phyloP scores from a whole-genome alignment of 2,797 vertebrate genomes.

The Sciurus vulgaris region DNA sequence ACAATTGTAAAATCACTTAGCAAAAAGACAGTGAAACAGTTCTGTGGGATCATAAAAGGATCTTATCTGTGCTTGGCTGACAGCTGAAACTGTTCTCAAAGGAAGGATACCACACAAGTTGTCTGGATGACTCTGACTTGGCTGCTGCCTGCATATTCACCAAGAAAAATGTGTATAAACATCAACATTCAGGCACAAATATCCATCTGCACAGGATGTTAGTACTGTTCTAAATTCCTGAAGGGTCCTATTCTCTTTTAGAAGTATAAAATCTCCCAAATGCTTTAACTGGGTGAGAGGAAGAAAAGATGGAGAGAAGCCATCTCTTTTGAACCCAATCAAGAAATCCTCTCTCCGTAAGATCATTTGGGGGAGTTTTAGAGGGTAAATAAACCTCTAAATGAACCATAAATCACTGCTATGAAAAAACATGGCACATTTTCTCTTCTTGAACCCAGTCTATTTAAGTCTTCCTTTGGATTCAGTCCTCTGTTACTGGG shows the following conservation, averaged over 20 bases:
- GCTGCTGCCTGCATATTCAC: conserved; percentile 40
- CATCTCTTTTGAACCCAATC: background rate
- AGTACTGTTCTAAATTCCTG: conserved; percentile 66
- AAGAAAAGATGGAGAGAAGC: background rate
- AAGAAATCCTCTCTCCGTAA: background rate
- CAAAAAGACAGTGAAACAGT: conserved; percentile 20
- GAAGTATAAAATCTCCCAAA: conserved; percentile 56
- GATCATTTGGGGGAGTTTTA: conserved; percentile 20
- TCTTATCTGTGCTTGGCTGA: conserved; percentile 42
- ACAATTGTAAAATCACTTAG: conserved; percentile 25
- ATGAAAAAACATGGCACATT: background rate
- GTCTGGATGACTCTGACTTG: conserved; percentile 56
- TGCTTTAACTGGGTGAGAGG: background rate
- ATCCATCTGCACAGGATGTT: conserved; percentile 78
- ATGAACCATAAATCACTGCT: background rate
- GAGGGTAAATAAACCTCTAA: conserved; percentile 18
- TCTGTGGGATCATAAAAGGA: background rate
- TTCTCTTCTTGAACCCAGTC: conserved; percentile 11
- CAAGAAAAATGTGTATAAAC: conserved; percentile 71
- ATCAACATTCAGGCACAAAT: conserved; percentile 60
- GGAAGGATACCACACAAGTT: conserved; percentile 74
- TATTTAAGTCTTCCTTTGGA: background rate
- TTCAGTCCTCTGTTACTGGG: background rate
- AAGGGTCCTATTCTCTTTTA: conserved; percentile 21
- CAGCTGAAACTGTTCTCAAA: background rate